Percentiles rank a stretch among this genome's conserved stretches.
phyloP scores from a whole-genome alignment of 2,797 vertebrate genomes.

The Cheracebus regulus region DNA sequence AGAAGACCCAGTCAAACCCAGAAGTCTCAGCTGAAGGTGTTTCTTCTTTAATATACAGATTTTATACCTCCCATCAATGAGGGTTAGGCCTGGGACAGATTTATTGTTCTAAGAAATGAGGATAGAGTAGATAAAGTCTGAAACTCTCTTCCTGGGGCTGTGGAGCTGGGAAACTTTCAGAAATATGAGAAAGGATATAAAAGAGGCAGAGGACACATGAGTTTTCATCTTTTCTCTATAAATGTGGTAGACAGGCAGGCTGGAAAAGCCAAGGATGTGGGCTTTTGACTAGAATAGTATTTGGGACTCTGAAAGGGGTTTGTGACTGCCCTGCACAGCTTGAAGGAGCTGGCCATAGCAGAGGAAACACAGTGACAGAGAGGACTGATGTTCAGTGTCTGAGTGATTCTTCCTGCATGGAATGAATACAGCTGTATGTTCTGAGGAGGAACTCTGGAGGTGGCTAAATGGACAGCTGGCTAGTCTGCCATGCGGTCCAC shows the following conservation, averaged over 20 bases:
- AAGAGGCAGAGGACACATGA: background rate
- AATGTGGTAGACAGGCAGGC: background rate
- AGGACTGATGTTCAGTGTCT: background rate
- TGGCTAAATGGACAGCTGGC: no score
- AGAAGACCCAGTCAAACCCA: background rate
- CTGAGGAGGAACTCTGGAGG: background rate
- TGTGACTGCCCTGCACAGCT: background rate
- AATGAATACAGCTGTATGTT: background rate
- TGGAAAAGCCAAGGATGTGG: background rate
- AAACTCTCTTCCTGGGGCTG: background rate
- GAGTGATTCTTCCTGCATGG: background rate
- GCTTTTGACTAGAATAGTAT: background rate
- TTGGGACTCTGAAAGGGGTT: background rate
- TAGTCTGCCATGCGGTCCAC: fast-evolving
- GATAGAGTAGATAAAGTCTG: background rate
- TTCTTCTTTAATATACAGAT: background rate
- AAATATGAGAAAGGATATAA: background rate
- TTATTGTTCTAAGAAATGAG: background rate
- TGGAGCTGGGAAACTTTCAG: background rate
- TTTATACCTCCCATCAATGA: background rate
- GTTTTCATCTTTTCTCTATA: background rate
- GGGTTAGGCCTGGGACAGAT: background rate
- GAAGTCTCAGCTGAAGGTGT: background rate
- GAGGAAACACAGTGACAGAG: background rate
- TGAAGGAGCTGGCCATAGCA: fast-evolving